phyloP scores from a whole-genome alignment of 2,888 invertebrate species.

The Psylliodes chrysocephalus region DNA sequence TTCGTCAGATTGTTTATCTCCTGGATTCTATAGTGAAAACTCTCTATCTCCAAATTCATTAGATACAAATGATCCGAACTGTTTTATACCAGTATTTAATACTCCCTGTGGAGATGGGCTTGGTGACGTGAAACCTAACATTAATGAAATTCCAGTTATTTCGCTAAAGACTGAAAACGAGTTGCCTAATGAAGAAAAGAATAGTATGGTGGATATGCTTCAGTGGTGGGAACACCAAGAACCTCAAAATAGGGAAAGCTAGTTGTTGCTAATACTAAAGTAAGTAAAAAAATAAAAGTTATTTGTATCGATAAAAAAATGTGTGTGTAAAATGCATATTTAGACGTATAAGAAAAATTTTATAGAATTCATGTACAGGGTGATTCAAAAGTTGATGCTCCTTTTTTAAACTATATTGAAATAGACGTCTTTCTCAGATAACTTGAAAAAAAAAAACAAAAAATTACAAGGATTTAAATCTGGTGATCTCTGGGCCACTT shows the following conservation, averaged over 20 bases:
- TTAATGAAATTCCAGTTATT: constrained; percentile 56
- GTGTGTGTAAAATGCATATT: no score
- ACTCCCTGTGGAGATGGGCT: constrained; percentile 43
- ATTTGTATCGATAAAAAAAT: no score
- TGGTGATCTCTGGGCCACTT: no score
- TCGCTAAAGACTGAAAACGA: constrained; percentile 59
- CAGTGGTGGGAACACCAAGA: constrained; percentile 68
- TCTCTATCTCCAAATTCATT: constrained; percentile 61
- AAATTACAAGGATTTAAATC: no score
- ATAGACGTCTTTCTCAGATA: no score
- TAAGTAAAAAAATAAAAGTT: background rate
- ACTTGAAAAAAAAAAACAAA: no score
- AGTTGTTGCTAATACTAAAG: constrained; percentile 11
- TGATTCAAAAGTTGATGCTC: no score
- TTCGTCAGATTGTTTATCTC: constrained; percentile 58
- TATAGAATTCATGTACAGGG: no score
- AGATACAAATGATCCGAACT: constrained; percentile 51
- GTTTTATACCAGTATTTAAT: constrained; percentile 55
- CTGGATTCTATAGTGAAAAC: constrained; percentile 61
- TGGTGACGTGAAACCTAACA: constrained; percentile 42
- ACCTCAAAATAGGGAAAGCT: constrained; percentile 28
- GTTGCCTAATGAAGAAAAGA: constrained; percentile 61
- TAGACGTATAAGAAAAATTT: no score
- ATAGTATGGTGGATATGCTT: constrained; percentile 67
- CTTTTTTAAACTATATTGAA: no score